Evolutionary conservation across 2,888 invertebrate genomes (phyloP).

Genomic region (Zelleria hepariella): DNA sequence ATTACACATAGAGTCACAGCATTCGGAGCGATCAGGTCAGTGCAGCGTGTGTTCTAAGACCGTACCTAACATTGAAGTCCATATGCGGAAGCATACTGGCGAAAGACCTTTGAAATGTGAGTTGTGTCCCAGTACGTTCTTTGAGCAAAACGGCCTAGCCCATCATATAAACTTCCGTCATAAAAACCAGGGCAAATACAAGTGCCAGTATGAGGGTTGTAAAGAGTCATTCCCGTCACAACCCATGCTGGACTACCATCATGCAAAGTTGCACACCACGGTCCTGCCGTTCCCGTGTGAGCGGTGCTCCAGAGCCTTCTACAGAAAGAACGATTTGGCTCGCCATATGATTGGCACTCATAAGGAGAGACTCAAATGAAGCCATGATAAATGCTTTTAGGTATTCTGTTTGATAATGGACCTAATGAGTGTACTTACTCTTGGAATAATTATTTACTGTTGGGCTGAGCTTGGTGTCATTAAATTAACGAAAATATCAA

Average conservation of each 20-base stretch:
- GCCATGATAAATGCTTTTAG: conserved; percentile 9
- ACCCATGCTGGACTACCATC: conserved; percentile 50
- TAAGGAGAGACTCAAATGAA: conserved; percentile 33
- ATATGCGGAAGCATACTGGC: conserved; percentile 69
- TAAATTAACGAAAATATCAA: no score
- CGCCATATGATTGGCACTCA: conserved; percentile 52
- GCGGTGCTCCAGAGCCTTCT: conserved; percentile 50
- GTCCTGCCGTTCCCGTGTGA: conserved; percentile 47
- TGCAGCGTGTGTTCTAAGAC: conserved; percentile 64
- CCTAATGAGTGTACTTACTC: no score
- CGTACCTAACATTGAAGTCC: conserved; percentile 65
- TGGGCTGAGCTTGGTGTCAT: no score
- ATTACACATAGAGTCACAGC: conserved; percentile 61
- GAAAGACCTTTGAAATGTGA: conserved; percentile 55
- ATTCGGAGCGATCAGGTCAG: conserved; percentile 67
- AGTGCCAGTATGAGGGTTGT: conserved; percentile 43
- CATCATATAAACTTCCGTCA: conserved; percentile 51
- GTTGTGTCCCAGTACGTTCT: conserved; percentile 45
- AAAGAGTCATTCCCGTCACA: conserved; percentile 40
- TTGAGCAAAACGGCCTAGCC: conserved; percentile 41
- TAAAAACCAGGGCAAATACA: conserved; percentile 40
- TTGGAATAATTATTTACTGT: no score
- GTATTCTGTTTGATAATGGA: no score
- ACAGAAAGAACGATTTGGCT: conserved; percentile 53
- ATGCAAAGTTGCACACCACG: conserved; percentile 44